phyloP scores from a whole-genome alignment of 2,888 invertebrate species.

The Laspeyria flexula region DNA sequence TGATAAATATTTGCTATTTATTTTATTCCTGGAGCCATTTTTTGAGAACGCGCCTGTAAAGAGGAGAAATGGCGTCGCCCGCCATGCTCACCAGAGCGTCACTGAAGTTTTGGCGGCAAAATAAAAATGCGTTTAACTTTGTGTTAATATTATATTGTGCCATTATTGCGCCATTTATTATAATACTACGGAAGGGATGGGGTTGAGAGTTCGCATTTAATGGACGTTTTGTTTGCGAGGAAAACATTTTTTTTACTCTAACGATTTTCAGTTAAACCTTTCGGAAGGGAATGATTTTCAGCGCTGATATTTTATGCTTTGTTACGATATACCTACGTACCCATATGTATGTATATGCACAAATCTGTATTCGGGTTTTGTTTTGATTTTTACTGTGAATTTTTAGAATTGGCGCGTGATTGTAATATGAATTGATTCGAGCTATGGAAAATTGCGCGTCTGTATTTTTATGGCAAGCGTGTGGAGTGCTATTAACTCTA shows the following conservation, averaged over 20 bases:
- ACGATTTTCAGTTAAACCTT: conserved; percentile 72
- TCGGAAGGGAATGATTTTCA: conserved; percentile 70
- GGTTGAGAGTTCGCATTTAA: conserved; percentile 80
- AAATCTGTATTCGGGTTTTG: conserved; percentile 36
- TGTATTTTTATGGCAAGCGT: conserved; percentile 26
- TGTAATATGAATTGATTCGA: conserved; percentile 27
- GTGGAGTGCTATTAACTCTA: conserved; percentile 18
- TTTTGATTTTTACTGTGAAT: conserved; percentile 40
- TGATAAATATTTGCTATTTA: conserved; percentile 83
- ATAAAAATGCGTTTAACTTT: conserved; percentile 86
- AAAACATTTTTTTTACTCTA: conserved; percentile 74
- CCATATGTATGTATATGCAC: conserved; percentile 12
- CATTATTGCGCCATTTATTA: conserved; percentile 86
- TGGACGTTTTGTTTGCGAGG: conserved; percentile 82
- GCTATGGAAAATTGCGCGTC: conserved; percentile 25
- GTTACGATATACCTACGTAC: conserved; percentile 41
- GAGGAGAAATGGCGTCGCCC: conserved; percentile 69
- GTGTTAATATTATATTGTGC: conserved; percentile 86
- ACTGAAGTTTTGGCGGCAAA: conserved; percentile 78
- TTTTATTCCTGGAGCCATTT: conserved; percentile 75
- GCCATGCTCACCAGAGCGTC: conserved; percentile 65
- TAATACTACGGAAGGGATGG: conserved; percentile 82
- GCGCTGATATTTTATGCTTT: conserved; percentile 56
- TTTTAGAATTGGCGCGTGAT: conserved; percentile 23
- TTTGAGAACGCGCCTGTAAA: conserved; percentile 70